These are phyloP conservation scores for Lacerta bilineata DNA, from an alignment of 2,797 vertebrate species.

Conservation along the genomic window DNA sequence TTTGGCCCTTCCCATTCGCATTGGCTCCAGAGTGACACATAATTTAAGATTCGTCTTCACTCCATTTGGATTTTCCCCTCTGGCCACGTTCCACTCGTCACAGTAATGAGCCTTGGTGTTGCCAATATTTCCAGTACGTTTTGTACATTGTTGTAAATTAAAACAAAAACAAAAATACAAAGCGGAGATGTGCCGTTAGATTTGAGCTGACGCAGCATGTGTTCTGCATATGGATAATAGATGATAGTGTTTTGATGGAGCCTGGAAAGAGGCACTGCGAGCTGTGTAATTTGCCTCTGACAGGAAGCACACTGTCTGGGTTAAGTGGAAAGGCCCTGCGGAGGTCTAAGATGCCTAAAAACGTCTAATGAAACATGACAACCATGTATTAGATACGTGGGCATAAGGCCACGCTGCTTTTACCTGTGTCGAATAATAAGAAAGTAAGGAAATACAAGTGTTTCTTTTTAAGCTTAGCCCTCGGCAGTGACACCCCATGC, in stretches of 20 bases:
- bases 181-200: rapidly evolving
- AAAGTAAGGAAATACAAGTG: background rate
- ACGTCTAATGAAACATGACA: slow-evolving; percentile 56
- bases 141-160: background rate
- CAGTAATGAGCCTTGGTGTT: background rate
- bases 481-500: background rate
- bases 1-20: background rate
- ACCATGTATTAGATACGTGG: slow-evolving; percentile 17
- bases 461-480: background rate
- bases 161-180: background rate
- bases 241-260: rapidly evolving
- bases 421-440: background rate
- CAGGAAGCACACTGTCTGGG: slow-evolving; percentile 4
- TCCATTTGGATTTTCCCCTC: slow-evolving; percentile 12
- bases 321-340: slow-evolving; percentile 14
- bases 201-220: background rate
- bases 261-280: slow-evolving; percentile 3
- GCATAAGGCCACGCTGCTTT: background rate
- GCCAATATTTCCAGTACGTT: slow-evolving; percentile 17
- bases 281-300: background rate
- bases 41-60: slow-evolving; percentile 3
- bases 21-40: background rate
- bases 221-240: background rate
- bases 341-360: background rate
- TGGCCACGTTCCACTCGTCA: background rate